These are phyloP conservation scores for Zaprionus gabonicus DNA, from an alignment of 1,140 invertebrate genomes.

Conservation along the genomic window DNA sequence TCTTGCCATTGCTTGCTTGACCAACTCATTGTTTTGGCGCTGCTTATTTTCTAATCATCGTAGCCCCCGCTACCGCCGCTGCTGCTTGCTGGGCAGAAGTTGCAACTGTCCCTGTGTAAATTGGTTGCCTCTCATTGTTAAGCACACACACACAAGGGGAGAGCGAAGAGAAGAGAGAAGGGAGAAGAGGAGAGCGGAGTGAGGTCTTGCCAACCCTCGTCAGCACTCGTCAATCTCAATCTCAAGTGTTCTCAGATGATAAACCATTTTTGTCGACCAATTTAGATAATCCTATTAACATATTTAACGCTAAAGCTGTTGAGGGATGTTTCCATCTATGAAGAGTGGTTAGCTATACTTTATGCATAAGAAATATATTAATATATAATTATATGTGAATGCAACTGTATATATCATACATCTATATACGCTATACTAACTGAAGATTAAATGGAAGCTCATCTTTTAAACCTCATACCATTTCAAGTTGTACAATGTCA, in stretches of 20 bases:
- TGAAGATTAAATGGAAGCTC: too few species aligned
- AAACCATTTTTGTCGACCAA: slow-evolving; percentile 60
- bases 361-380: too few species aligned
- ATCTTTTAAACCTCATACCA: too few species aligned
- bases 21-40: slow-evolving; percentile 29
- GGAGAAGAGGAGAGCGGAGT: neutral
- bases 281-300: slow-evolving; percentile 62
- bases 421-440: too few species aligned
- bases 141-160: slow-evolving; percentile 32
- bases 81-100: slow-evolving; percentile 8
- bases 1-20: neutral
- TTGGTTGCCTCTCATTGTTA: slow-evolving; percentile 74
- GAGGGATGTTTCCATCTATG: neutral
- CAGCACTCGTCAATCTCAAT: slow-evolving; percentile 32
- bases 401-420: too few species aligned
- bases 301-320: slow-evolving; percentile 5
- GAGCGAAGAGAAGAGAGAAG: neutral
- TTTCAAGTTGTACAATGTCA: too few species aligned
- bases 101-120: slow-evolving; percentile 59
- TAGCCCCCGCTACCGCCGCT: slow-evolving; percentile 3
- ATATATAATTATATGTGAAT: too few species aligned
- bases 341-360: too few species aligned
- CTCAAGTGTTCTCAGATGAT: slow-evolving; percentile 66
- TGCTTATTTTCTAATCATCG: slow-evolving; percentile 69
- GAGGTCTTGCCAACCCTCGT: neutral